Base-by-base conservation (phyloP, 2,888 invertebrate species). In the Agrypnus murinus region DNA sequence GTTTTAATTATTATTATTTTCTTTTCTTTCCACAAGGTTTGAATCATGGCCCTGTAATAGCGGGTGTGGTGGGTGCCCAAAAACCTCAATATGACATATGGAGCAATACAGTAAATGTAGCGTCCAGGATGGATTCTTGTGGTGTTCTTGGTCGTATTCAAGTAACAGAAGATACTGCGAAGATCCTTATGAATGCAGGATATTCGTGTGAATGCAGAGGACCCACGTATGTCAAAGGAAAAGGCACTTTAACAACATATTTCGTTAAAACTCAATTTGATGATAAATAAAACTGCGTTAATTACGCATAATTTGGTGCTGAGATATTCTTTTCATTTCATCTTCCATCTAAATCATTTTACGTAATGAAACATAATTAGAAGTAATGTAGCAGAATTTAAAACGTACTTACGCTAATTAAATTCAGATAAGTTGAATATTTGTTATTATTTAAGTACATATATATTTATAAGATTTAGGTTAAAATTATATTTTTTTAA, bases 11-110 rank as follows among this genome's bases (percentile, higher is more conserved):
- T n/a, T n/a, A n/a, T n/a, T n/a, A n/a, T n/a, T n/a, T n/a, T n/a
- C n/a, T n/a, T n/a, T n/a, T n/a, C n/a, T 75, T 50, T 25, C 19
- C n/a, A 79, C 8, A 81, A 95, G 95, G 96, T 72, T 85, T 97
- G 62, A 94, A 92, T 83, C 94, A 95, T 84, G 97, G 97, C 0
- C 93, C 96, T 0, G 96, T 98, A 19, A 97, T 98, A 83, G 98
- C 98, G 0, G 98, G 98, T 0, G 98, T 98, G 14, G 96, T 98
- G 19, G 98, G 98, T 0, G 98, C 98, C 0, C 96, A 98, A 84
- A 98, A 98, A 83, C 98, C 98, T 0, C 98, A 98, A 86, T 98
- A 98, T 86, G 98, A 99, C 83, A 98, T 99, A 78, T 99, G 98
- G 98, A 97, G 98, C 10, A 98, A 99, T 86, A 98, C 98, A 0